A percentile compares a stretch with the other conserved stretches of the same genome.
Evolutionary conservation across 2,113 vertebrate species (phyloP).

Genomic region (Erpornis zantholeuca): DNA sequence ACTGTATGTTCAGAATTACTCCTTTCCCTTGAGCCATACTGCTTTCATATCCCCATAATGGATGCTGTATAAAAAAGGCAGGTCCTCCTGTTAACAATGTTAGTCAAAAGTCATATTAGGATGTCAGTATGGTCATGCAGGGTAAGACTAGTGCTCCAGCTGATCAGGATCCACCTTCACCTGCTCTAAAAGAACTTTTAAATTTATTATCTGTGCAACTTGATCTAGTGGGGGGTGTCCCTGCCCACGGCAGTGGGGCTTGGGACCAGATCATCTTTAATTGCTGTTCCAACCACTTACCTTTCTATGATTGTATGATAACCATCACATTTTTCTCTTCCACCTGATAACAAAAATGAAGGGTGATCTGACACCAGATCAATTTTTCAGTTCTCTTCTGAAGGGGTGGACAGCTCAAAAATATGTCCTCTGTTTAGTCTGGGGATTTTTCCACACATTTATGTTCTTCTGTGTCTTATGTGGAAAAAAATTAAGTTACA

Average conservation of each 20-base stretch:
- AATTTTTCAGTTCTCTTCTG: background rate
- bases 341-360: background rate
- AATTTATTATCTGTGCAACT: background rate
- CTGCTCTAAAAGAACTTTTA: background rate
- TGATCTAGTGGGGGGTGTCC: background rate
- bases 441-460: background rate
- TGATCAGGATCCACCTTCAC: background rate
- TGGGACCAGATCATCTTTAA: background rate
- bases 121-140: background rate
- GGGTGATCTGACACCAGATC: background rate
- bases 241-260: background rate
- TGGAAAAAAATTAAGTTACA: background rate
- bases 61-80: background rate
- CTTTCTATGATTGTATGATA: background rate
- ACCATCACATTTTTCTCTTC: background rate
- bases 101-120: background rate
- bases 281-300: background rate
- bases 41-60: background rate
- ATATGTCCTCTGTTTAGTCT: background rate
- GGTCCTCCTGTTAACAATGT: background rate
- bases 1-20: background rate
- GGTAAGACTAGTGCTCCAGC: background rate
- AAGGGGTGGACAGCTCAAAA: background rate
- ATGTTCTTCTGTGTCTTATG: background rate
- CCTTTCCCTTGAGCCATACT: background rate